Base-by-base conservation (phyloP, 2,113 vertebrate genomes). In the Thunnus maccoyii region DNA sequence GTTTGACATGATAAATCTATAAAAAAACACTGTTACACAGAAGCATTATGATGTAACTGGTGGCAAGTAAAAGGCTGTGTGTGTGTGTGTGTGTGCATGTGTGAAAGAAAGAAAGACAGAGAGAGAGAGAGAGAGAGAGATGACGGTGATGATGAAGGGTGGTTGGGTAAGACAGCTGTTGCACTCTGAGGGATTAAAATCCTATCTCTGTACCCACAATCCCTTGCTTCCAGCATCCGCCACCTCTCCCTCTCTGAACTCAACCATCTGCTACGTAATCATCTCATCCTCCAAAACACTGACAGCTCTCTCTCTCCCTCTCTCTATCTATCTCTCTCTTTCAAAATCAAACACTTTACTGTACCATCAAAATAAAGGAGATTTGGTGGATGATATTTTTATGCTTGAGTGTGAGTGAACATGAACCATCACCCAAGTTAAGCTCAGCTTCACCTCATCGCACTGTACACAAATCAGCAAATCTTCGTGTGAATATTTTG, bases 121-220 rank as follows among this genome's bases (percentile, higher is more conserved):
- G 64, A n/a, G 46, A 30, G 36, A 64, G 3, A 41, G 50, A 47
- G 27, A 44, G 10, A 30, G 44, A 41, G 20, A 20, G 18, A 22
- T 50, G 27, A 20, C 32, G 41, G 32, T 69, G 82, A 71, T 60
- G 41, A 44, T 63, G 57, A 62, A 16, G 25, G 54, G 50, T 36
- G 57, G 67, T 73, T 86, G 73, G 44, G 80, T 11, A 48, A 83
- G 54, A 82, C 86, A 90, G 88, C 89, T 89, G 83, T 84, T 90
- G 73, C 62, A 73, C 82, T 88, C 44, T 51, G 66, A 76, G 63
- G 70, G 89, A 91, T 92, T 91, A 92, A 91, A 86, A 84, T 72
- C 65, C 27, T 10, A 79, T 82, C 76, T 75, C 75, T 64, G 30
- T 51, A 88, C 86, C 80, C 65, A 87, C 77, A 91, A 89, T 89